Evolutionary conservation across 1,140 invertebrate species (phyloP).

Genomic region (Trigoniulus corallinus): DNA sequence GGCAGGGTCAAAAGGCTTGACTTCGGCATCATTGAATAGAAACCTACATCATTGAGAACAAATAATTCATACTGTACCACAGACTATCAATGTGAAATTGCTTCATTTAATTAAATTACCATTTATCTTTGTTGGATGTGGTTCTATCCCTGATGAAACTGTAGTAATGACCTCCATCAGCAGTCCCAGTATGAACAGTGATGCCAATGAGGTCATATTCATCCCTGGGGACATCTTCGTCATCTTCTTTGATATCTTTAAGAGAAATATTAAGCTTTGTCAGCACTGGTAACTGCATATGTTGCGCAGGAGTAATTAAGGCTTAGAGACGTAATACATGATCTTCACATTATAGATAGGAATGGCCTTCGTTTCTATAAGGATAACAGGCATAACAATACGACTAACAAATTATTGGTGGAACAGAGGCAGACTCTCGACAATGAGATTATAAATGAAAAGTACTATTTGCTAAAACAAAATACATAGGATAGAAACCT

Average conservation of each 20-base stretch:
- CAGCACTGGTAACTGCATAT: no score
- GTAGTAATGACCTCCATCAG: constrained; percentile 92
- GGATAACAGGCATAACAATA: no score
- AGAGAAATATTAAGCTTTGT: constrained; percentile 1
- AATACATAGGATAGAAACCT: no score
- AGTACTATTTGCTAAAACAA: no score
- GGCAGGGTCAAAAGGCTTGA: constrained; percentile 84
- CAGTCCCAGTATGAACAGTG: constrained; percentile 89
- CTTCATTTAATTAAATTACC: no score
- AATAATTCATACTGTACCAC: not conserved
- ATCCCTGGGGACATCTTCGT: constrained; percentile 34
- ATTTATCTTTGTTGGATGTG: constrained; percentile 56
- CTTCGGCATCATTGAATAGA: constrained; percentile 89
- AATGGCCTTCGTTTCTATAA: not conserved
- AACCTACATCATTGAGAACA: constrained; percentile 30
- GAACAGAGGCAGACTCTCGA: no score
- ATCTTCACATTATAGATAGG: not conserved
- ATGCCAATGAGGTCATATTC: constrained; percentile 89
- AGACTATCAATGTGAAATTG: no score
- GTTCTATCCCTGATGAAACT: constrained; percentile 77
- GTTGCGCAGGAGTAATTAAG: no score
- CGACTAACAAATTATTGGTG: not conserved
- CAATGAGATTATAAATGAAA: no score
- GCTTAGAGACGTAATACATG: not conserved
- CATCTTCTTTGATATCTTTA: constrained; percentile 12